Evolutionary conservation across 30 jellyfish, hydroid and myxozoan species (phyloP), one percentile per base, ranked within the genome.

Genomic region (Nemopilema nomurai): DNA sequence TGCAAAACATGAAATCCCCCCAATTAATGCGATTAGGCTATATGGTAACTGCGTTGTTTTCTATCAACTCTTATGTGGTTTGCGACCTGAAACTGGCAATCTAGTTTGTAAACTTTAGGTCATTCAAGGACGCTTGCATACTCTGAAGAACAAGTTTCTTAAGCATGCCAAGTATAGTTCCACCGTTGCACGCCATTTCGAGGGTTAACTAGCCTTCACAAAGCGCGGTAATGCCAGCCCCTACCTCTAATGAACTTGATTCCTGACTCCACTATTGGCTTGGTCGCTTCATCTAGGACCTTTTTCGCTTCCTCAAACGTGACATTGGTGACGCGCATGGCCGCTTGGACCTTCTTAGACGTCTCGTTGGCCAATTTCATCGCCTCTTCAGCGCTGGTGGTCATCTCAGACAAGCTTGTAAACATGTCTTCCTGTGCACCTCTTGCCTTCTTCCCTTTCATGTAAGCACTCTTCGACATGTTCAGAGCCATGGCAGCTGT

Each of bases 211-310:
- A n/a, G n/a, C n/a, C n/a, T 41, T 13, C 57, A 6, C 57, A 41
- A 41, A 6, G 13, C 6, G 13, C 6, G 13, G 57, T 3, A 41
- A 41, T 41, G 13, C 6, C 57, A 13, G 13, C 8, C 49, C 26
- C 21, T 75, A 94, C 99, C 99, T 80, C 76, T 69, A 6, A 86
- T 84, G 23, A 79, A 26, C 19, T 77, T 79, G 63, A 90, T 64
- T 28, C 92, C 91, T 65, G 90, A 77, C 49, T 90, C 99, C 16
- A 97, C 98, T 13, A 94, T 67, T 9, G 92, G 91, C 30, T 74
- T 70, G 23, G 50, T 76, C 25, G 99, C 99, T 73, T 94, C 96
- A 29, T 70, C 75, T 19, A 77, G 68, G 7, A 86, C 88, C 8
- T 62, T 78, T 73, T 89, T 63, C 0, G 97, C 97, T 18, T 82